Evolutionary conservation across 2,888 invertebrate genomes (phyloP), one percentile per base, ranked within the genome.

Genomic region (Nomada fucata): DNA sequence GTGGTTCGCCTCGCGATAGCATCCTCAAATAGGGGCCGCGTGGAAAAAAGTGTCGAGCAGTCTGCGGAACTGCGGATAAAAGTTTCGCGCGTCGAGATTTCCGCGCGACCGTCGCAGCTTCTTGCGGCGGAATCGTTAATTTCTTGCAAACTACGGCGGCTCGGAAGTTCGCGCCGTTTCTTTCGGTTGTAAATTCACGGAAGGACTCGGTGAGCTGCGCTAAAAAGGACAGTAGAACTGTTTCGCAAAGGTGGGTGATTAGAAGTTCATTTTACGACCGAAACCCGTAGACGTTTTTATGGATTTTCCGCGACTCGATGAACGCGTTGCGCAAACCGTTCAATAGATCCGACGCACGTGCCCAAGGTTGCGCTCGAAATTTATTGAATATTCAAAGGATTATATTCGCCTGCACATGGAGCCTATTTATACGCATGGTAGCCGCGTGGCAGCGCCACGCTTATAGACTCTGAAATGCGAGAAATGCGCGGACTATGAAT

Each of bases 1-100:
- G 74, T 83, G 82, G 82, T 85, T 82, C 78, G 74, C 84, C 60
- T 82, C 81, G 73, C 36, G 87, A 88, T 84, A 79, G 78, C 84
- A 87, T 86, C 87, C 87, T 87, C 83, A 87, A 88, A 87, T 87
- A 86, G 83, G 82, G 72, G 70, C 53, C 13, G 61, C 36, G 53
- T 18, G 50, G 55, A 42, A 69, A 79, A 79, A 74, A 68, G 61
- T 79, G 72, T 70, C 65, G 67, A 64, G 69, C 52, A 42, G 23
- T 61, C 23, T n/a, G 36, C 36, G 10, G 13, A 23, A 10, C 9
- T 10, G 15, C 36, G 55, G 57, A n/a, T 42, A 47, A 65, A 80
- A 72, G 23, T 72, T 70, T 11, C 50, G 13, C 23, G 23, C 7
- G 42, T 13, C 29, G 23, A 52, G n/a, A 75, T 70, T 75, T 75